These are phyloP conservation scores for Patiria pectinifera DNA, from an alignment of 53 echinoderm and acorn worm species.

Conservation along the genomic window DNA sequence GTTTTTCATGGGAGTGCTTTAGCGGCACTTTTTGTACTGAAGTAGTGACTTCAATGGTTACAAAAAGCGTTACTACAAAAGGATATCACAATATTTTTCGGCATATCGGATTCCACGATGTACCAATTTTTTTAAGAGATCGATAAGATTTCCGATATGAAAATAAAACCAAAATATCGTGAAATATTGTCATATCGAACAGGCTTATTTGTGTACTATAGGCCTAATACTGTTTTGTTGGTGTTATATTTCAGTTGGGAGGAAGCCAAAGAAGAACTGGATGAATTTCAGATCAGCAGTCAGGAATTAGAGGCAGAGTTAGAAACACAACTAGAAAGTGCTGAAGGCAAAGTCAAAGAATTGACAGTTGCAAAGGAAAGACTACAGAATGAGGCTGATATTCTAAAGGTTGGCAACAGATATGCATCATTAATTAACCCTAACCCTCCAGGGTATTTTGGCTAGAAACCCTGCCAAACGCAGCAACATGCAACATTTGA, in stretches of 20 bases:
- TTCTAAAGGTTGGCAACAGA: constrained; percentile 79
- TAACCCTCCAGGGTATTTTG: too few species aligned
- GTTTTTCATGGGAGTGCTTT: too few species aligned
- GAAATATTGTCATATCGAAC: too few species aligned
- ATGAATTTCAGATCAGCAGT: constrained; percentile 97
- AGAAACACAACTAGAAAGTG: constrained; percentile 94
- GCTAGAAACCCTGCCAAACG: too few species aligned
- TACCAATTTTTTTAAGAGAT: not conserved
- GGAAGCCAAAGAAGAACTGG: constrained; percentile 95
- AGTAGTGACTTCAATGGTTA: too few species aligned
- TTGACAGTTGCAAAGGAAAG: constrained; percentile 85
- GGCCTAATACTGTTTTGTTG: not conserved
- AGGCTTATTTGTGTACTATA: not conserved
- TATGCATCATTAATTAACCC: too few species aligned
- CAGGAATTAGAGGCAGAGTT: constrained; percentile 95
- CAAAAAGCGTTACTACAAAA: too few species aligned
- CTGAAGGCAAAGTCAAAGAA: constrained; percentile 91
- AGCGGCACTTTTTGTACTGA: too few species aligned
- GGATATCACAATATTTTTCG: too few species aligned
- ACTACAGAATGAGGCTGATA: constrained; percentile 86
- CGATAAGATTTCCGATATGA: too few species aligned
- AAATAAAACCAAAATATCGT: too few species aligned
- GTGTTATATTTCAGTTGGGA: constrained; percentile 64
- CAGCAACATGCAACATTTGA: too few species aligned
- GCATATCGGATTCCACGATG: not conserved